Conservation (phyloP, 1,140 invertebrate genomes). For the Wasmannia auropunctata region DNA sequence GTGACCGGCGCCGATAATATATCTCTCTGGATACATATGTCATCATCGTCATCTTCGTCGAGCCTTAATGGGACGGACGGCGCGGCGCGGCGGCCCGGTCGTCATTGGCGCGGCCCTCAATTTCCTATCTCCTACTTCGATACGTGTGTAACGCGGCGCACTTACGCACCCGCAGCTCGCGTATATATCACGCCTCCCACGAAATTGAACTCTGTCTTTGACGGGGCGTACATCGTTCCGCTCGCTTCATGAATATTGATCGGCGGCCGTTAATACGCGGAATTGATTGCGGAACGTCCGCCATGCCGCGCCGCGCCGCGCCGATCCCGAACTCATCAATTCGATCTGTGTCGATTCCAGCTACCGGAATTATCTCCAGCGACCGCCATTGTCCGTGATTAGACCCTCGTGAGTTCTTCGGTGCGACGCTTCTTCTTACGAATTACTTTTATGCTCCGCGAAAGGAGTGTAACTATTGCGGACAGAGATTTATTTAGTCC, state of each 20-base stretch:
- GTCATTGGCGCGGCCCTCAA: conserved; percentile 67
- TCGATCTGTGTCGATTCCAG: conserved; percentile 74
- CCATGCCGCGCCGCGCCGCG: conserved; percentile 26
- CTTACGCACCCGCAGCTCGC: neutral
- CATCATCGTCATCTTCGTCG: conserved; percentile 66
- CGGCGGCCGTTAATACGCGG: conserved; percentile 73
- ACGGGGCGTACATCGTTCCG: conserved; percentile 66
- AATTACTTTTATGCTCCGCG: neutral
- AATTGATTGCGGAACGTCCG: conserved; percentile 78
- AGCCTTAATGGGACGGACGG: conserved; percentile 47
- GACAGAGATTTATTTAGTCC: neutral
- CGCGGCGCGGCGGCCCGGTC: conserved; percentile 46
- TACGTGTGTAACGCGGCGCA: conserved; percentile 7
- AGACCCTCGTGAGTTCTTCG: neutral
- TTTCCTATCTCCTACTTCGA: conserved; percentile 77
- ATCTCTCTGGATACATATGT: conserved; percentile 51
- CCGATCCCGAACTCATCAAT: conserved; percentile 72
- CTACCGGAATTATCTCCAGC: conserved; percentile 32
- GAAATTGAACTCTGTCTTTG: conserved; percentile 83
- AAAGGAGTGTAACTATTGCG: neutral
- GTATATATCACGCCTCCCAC: conserved; percentile 74
- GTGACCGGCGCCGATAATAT: conserved; percentile 45
- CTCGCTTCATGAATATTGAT: conserved; percentile 82
- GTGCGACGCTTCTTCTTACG: neutral
- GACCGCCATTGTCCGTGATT: conserved; percentile 24